Evolutionary conservation across 2,797 vertebrate genomes (phyloP), one percentile per base, ranked within the genome.

Genomic region (Sternotherus odoratus): DNA sequence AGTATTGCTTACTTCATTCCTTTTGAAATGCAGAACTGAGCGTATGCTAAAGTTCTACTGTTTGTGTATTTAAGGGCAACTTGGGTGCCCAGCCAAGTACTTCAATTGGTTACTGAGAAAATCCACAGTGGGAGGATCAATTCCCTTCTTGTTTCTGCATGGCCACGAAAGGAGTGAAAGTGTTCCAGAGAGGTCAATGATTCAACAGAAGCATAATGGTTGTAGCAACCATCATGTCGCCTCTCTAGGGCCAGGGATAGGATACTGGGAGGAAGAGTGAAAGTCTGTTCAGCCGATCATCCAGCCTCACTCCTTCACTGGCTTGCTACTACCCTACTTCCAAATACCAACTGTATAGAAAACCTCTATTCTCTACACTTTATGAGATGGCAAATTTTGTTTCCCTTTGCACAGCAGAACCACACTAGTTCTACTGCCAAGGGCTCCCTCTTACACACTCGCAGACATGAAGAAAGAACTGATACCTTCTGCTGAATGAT

Each of bases 231-330:
- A 23, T 9, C 21, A 24, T 3, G 2, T 36, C 23, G n/a, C 36
- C 3, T 69, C 36, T 39, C 9, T 3, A 8, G 51, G 8, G 51
- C 19, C 6, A 1, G 13, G 33, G 7, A 30, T 16, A 2, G 12
- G 4, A 8, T n/a, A 66, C 15, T 17, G 9, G n/a, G 36, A 39
- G 36, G n/a, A 36, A 66, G 33, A n/a, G 33, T 36, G 63, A 39
- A 69, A 10, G 39, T 23, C 36, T 39, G n/a, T 69, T n/a, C 63
- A 39, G 21, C 23, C 17, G 63, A 36, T 21, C 19, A n/a, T 69
- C n/a, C 63, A 39, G n/a, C 36, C 19, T 23, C n/a, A 19, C n/a
- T 9, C 17, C 36, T 69, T 69, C 23, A 4, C 63, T 39, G 63
- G 63, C 63, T 39, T 69, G 63, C n/a, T n/a, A 10, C 8, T 69